Evolutionary conservation across 2,888 invertebrate species (phyloP).

Genomic region (Polietes domitor): DNA sequence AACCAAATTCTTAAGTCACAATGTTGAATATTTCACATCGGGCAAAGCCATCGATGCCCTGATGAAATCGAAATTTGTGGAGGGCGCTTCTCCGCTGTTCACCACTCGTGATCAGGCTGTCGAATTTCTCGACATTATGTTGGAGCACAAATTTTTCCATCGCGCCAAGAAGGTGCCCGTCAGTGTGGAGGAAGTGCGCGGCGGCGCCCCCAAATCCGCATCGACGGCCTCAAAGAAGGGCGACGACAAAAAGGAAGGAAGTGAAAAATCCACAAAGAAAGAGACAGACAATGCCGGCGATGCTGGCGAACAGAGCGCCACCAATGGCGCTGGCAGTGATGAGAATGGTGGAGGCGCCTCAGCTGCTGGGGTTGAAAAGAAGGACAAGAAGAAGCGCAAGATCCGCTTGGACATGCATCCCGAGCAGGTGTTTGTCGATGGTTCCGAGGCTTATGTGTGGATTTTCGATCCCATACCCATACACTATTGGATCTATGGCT

Average conservation of each 20-base stretch:
- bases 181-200: conserved; percentile 74
- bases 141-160: conserved; percentile 97
- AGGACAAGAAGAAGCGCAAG: conserved; percentile 90
- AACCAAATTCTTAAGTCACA: conserved; percentile 97
- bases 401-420: conserved; percentile 98
- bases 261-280: conserved; percentile 59
- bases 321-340: conserved; percentile 67
- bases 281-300: conserved; percentile 73
- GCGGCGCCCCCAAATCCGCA: conserved; percentile 80
- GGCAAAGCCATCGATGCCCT: conserved; percentile 95
- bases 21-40: conserved; percentile 97
- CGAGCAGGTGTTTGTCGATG: conserved; percentile 96
- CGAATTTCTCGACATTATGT: conserved; percentile 90
- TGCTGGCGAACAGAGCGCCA: conserved; percentile 71
- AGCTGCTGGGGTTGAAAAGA: conserved; percentile 68
- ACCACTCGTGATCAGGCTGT: conserved; percentile 90
- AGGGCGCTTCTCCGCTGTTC: conserved; percentile 89
- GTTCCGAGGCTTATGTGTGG: conserved; percentile 98
- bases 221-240: conserved; percentile 69
- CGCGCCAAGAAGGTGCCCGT: conserved; percentile 92
- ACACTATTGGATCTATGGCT: conserved; percentile 97
- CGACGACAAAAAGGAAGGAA: conserved; percentile 66
- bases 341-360: conserved; percentile 65
- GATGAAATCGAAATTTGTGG: conserved; percentile 94
- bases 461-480: conserved; percentile 98